Percentiles rank a stretch among this genome's conserved stretches.
Evolutionary conservation across 2,888 invertebrate species (phyloP).

Genomic region (Anoplius nigerrimus): DNA sequence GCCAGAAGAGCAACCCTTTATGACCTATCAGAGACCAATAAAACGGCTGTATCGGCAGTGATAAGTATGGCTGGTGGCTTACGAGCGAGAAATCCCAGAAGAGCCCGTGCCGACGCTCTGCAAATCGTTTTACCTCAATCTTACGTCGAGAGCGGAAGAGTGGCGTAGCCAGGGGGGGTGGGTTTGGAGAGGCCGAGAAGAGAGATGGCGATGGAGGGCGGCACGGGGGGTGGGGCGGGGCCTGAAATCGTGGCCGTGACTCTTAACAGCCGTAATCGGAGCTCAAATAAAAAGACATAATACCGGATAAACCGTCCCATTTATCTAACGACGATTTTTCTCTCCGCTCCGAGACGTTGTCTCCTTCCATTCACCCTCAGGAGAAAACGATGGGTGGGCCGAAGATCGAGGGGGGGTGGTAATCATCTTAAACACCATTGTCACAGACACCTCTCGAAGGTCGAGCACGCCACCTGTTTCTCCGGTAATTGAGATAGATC

Average conservation of each 20-base stretch:
- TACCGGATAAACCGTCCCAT: slow-evolving; percentile 74
- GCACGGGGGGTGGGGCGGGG: too few species aligned
- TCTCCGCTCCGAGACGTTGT: slow-evolving; percentile 38
- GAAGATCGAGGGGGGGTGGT: slow-evolving; percentile 61
- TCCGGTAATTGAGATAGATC: slow-evolving; percentile 69
- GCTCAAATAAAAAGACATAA: slow-evolving; percentile 73
- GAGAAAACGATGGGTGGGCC: slow-evolving; percentile 13
- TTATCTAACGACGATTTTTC: slow-evolving; percentile 74
- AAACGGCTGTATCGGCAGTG: slow-evolving; percentile 12
- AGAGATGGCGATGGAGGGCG: too few species aligned
- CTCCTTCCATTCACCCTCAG: slow-evolving; percentile 19
- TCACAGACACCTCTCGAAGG: slow-evolving; percentile 52
- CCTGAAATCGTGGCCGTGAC: slow-evolving; percentile 23
- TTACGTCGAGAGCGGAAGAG: slow-evolving; percentile 31
- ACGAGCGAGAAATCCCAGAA: slow-evolving; percentile 52
- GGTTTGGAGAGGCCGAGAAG: slow-evolving; percentile 29
- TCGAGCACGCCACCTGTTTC: slow-evolving; percentile 63
- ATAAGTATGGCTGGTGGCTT: slow-evolving; percentile 16
- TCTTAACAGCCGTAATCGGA: slow-evolving; percentile 65
- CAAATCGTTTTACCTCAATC: slow-evolving; percentile 72
- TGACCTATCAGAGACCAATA: slow-evolving; percentile 13
- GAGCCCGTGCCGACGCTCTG: slow-evolving; percentile 57
- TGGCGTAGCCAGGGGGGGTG: slow-evolving; percentile 9
- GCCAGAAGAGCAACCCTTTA: too few species aligned
- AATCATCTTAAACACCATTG: slow-evolving; percentile 71